Evolutionary conservation across 2,888 invertebrate species (phyloP).

Genomic region (Micropterix aruncella): DNA sequence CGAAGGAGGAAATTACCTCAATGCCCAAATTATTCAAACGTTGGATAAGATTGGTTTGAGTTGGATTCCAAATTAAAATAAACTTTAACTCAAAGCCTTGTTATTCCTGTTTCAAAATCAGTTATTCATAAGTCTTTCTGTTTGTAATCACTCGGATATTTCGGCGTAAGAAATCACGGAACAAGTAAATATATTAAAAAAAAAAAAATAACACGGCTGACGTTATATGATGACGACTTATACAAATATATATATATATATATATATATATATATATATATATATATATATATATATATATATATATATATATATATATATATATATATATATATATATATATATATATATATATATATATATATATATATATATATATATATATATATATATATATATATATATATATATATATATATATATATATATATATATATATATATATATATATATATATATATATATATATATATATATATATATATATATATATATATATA

Average conservation of each 20-base stretch:
- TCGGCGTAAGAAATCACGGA: no score
- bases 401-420: not conserved
- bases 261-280: not conserved
- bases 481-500: not conserved
- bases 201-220: not conserved
- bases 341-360: not conserved
- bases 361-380: not conserved
- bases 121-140: no score
- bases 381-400: not conserved
- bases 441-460: not conserved
- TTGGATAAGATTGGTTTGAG: no score
- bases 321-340: not conserved
- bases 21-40: no score
- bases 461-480: not conserved
- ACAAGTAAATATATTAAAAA: no score
- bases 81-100: no score
- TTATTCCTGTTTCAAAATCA: no score
- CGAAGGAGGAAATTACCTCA: no score
- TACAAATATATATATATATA: not conserved
- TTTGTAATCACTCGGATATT: no score
- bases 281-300: not conserved
- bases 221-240: not conserved
- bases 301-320: not conserved
- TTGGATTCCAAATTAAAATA: no score
- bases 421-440: not conserved